A percentile compares a stretch with the other conserved stretches of the same genome.
Conservation (phyloP, 2,113 vertebrate species). For the Brienomyrus brachyistius region DNA sequence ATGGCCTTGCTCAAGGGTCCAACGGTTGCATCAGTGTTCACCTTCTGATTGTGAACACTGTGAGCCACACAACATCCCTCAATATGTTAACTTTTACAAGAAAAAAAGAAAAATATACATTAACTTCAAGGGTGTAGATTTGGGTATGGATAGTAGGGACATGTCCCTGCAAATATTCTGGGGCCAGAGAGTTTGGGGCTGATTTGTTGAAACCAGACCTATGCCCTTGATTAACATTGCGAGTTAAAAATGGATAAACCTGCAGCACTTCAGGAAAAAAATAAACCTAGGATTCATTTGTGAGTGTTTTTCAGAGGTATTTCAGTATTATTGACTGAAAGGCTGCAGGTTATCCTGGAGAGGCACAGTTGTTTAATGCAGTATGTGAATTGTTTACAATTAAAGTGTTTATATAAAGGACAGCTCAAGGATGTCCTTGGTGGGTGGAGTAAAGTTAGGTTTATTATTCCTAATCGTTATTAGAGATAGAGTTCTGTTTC, state of each 20-base stretch:
- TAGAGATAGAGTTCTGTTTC: not conserved
- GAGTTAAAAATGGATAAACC: not conserved
- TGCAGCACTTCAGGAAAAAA: not conserved
- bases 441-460: not conserved
- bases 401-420: not conserved
- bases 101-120: not conserved
- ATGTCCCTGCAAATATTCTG: not conserved
- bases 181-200: not conserved
- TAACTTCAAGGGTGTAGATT: not conserved
- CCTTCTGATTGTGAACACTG: not conserved
- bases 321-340: not conserved
- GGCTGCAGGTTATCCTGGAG: not conserved
- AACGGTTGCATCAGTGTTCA: not conserved
- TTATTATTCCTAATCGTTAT: not conserved
- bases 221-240: not conserved
- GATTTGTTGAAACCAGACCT: not conserved
- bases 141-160: not conserved
- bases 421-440: not conserved
- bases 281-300: not conserved
- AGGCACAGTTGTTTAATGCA: not conserved
- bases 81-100: not conserved
- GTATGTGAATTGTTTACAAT: not conserved
- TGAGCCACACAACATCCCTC: not conserved
- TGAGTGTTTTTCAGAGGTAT: not conserved
- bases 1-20: not conserved